Evolutionary conservation across 2,797 vertebrate genomes (phyloP), one percentile per base, ranked within the genome.

Genomic region (Characodon lateralis): DNA sequence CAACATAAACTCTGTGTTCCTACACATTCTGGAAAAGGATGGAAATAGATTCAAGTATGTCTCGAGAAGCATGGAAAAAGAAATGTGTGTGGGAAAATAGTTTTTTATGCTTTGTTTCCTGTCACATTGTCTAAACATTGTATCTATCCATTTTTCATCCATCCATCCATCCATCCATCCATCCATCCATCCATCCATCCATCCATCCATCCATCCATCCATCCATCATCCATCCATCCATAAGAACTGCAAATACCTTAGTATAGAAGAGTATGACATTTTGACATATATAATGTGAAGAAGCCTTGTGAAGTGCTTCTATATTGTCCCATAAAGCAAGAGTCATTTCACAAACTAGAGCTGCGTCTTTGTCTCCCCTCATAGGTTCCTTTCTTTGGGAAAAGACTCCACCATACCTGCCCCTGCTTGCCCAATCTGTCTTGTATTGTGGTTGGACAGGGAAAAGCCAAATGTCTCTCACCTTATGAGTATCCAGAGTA

Each of bases 331-430:
- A 35, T 14, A 2, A 69, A 58, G 53, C 5, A 59, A 66, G 22
- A 46, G 50, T 80, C 7, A 5, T 10, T 79, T 68, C n/a, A 41
- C 6, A 63, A 5, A 51, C 16, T 41, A 58, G 9, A 22, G 0
- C 2, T 13, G 14, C 28, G 6, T 72, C 22, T 76, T 56, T 87
- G 16, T 65, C 6, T 79, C 43, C 80, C 51, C 86, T 78, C 90
- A 68, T 89, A 99, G 98, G 95, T 97, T 82, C 98, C 97, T 12
- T 99, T 96, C 94, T 83, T 93, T 0, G 97, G 98, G 71, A 95
- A 94, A 84, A 91, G 98, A 88, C 93, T 96, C 78, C 97, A 98
- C 90, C 96, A 98, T 81, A 97, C 95, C 1, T 99, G 98, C 70
- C 98, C 98, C 0, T 99, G 98, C 84, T 91, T 97, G 7, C 96